These are phyloP conservation scores for Dascillus cervinus DNA, from an alignment of 2,888 invertebrate genomes.

Conservation along the genomic window DNA sequence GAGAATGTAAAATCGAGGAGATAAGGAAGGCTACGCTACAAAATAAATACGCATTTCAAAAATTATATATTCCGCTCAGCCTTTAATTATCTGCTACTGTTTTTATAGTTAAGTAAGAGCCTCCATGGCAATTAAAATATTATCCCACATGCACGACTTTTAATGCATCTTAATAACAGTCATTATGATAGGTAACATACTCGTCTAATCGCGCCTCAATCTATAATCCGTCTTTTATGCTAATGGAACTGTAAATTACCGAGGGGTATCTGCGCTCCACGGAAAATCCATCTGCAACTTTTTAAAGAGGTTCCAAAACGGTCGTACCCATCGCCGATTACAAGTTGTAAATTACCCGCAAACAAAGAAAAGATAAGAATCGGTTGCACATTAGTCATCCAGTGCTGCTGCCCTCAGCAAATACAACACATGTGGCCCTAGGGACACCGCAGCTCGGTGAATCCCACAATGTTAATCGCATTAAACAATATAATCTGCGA, in stretches of 20 bases:
- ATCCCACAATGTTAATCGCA: constrained; percentile 13
- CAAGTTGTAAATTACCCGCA: too few species aligned
- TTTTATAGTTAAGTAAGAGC: constrained; percentile 22
- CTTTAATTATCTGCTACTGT: constrained; percentile 30
- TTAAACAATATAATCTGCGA: constrained; percentile 14
- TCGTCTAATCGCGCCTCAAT: not conserved
- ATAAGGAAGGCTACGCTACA: constrained; percentile 4
- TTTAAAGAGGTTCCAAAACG: too few species aligned
- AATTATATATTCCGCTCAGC: constrained; percentile 25
- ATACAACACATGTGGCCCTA: too few species aligned
- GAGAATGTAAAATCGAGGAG: too few species aligned
- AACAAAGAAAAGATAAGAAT: too few species aligned
- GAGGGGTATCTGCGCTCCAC: too few species aligned
- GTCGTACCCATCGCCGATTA: too few species aligned
- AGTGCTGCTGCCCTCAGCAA: too few species aligned
- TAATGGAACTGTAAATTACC: too few species aligned
- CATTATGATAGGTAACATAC: not conserved
- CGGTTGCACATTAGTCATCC: too few species aligned
- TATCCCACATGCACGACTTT: constrained; percentile 30
- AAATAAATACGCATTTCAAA: constrained; percentile 14
- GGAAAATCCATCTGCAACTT: too few species aligned
- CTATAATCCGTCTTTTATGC: not conserved
- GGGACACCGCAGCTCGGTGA: too few species aligned
- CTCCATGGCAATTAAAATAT: constrained; percentile 30
- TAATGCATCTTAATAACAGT: constrained; percentile 17